phyloP scores from a whole-genome alignment of 2,797 vertebrate species.

The Mareca penelope region DNA sequence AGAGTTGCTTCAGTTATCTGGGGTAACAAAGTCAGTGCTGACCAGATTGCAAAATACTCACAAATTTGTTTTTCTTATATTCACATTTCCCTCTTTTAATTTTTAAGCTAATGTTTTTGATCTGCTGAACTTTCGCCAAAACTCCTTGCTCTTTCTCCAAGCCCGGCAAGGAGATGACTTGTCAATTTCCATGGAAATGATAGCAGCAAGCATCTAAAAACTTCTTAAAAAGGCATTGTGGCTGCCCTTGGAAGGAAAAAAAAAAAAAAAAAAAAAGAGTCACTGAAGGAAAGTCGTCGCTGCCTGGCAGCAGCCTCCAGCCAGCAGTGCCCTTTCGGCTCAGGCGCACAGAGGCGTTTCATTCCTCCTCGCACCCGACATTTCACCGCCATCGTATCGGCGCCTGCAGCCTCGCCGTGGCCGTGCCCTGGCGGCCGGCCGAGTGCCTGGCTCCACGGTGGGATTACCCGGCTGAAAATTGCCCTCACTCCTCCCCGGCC shows the following conservation, averaged over 20 bases:
- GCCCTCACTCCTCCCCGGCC: fast-evolving
- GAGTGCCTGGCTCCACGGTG: fast-evolving
- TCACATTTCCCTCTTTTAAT: neutral
- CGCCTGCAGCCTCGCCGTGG: fast-evolving
- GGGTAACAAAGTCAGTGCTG: neutral
- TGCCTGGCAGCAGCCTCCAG: neutral
- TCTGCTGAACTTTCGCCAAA: neutral
- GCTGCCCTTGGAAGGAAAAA: fast-evolving
- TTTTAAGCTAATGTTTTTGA: neutral
- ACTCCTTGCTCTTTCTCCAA: neutral
- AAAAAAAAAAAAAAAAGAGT: fast-evolving
- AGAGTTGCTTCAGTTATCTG: neutral
- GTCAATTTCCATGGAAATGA: neutral
- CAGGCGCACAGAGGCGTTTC: fast-evolving
- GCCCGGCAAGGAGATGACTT: neutral
- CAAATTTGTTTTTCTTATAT: neutral
- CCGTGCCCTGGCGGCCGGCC: too few relatives aligned
- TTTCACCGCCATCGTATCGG: fast-evolving
- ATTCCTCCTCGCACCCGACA: fast-evolving
- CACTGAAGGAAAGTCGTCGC: fast-evolving
- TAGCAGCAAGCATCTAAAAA: neutral
- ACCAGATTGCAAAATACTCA: neutral
- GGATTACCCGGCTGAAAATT: fast-evolving
- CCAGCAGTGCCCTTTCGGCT: fast-evolving
- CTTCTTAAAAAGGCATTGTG: neutral